Evolutionary conservation across 2,797 vertebrate genomes (phyloP).

Genomic region (Chelidonichthys spinosus): DNA sequence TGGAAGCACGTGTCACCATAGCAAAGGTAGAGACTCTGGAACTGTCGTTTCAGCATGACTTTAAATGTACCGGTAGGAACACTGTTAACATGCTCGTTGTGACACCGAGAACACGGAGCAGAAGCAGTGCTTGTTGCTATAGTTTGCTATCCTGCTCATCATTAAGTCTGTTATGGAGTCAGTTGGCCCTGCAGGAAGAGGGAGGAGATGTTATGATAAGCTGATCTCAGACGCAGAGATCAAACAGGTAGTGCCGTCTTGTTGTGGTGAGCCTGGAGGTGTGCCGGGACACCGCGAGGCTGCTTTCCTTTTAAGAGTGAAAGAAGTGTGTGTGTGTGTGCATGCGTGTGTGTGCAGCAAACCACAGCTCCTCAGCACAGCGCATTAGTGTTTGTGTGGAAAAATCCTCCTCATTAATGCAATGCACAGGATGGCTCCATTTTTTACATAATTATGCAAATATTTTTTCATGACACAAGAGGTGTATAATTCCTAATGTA

Average conservation of each 20-base stretch:
- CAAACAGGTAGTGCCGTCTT: slow-evolving; percentile 44
- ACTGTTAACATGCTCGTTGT: not conserved
- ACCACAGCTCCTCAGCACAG: not conserved
- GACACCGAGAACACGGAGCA: not conserved
- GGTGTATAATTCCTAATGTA: slow-evolving; percentile 43
- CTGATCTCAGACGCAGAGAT: slow-evolving; percentile 40
- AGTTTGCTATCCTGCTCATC: slow-evolving; percentile 6
- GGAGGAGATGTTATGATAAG: slow-evolving; percentile 47
- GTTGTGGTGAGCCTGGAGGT: slow-evolving; percentile 45
- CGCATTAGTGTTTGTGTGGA: slow-evolving; percentile 1
- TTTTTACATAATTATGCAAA: slow-evolving; percentile 57
- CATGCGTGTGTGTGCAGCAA: slow-evolving; percentile 1
- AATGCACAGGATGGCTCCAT: slow-evolving; percentile 7
- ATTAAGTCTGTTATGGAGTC: slow-evolving; percentile 27
- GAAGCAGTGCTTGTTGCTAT: not conserved
- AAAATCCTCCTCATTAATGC: slow-evolving; percentile 40
- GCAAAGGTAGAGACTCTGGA: not conserved
- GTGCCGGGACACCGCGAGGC: slow-evolving; percentile 9
- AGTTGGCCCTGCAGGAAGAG: slow-evolving; percentile 31
- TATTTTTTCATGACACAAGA: slow-evolving; percentile 53
- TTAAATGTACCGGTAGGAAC: not conserved
- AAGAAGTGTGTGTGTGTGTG: not conserved
- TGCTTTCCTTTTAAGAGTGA: slow-evolving; percentile 18
- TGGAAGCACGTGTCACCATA: no score
- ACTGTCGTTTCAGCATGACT: no score